Evolutionary conservation across 2,797 vertebrate genomes (phyloP).

Genomic region (Trichosurus vulpecula): DNA sequence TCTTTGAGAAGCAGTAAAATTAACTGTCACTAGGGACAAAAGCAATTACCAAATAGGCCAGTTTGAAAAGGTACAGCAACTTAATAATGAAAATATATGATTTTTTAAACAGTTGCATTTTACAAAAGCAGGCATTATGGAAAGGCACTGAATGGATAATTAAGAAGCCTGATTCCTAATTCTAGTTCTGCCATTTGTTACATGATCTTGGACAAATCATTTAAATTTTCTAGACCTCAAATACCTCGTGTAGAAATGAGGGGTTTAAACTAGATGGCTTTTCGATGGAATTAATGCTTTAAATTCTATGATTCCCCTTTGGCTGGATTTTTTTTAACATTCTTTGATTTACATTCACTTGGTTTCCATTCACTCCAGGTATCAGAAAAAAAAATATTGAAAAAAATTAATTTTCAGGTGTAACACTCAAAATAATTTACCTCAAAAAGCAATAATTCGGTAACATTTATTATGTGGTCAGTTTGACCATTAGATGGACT

Average conservation of each 20-base stretch:
- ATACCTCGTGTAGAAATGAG: background rate
- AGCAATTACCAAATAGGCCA: background rate
- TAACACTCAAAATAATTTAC: background rate
- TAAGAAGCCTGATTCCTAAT: background rate
- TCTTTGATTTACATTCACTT: background rate
- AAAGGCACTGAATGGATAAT: background rate
- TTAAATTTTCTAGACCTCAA: background rate
- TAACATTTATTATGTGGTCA: no score
- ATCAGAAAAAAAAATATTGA: background rate
- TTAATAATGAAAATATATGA: background rate
- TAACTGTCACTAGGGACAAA: slow-evolving; percentile 20
- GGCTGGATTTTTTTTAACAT: background rate
- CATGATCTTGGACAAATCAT: background rate
- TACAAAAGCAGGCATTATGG: background rate
- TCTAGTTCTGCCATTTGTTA: background rate
- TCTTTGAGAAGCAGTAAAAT: background rate
- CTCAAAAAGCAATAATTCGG: background rate
- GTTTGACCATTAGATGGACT: background rate
- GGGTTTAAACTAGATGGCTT: background rate
- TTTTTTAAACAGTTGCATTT: background rate
- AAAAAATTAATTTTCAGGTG: background rate
- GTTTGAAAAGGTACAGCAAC: background rate
- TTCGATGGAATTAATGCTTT: background rate
- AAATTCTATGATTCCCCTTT: background rate
- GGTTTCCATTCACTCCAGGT: background rate